Conservation (phyloP, 2,888 invertebrate species). For the Tryphoninae sp. region DNA sequence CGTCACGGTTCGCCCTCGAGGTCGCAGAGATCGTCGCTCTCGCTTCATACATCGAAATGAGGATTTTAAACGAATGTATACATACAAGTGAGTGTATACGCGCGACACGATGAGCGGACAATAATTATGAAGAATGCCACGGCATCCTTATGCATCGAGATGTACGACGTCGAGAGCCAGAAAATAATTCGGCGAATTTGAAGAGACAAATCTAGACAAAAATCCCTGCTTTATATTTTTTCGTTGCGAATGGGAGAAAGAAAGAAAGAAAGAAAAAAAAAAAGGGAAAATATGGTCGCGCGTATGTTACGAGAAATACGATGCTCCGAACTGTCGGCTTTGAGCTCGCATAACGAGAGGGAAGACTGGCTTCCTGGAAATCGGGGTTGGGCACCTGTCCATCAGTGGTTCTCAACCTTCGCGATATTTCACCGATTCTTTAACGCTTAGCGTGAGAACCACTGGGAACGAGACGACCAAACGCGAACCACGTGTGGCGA, state of each 20-base stretch:
- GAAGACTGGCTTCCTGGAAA: slow-evolving; percentile 79
- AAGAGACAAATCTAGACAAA: background rate
- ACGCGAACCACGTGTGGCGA: slow-evolving; percentile 65
- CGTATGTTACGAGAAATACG: slow-evolving; percentile 33
- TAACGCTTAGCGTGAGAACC: slow-evolving; percentile 55
- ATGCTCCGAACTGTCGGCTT: slow-evolving; percentile 54
- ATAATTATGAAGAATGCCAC: slow-evolving; percentile 35
- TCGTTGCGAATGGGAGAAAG: background rate
- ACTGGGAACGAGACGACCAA: slow-evolving; percentile 46
- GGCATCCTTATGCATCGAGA: background rate
- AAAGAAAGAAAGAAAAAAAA: background rate
- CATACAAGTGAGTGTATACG: background rate
- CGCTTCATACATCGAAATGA: slow-evolving; percentile 20
- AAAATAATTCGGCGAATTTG: background rate
- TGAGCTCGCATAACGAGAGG: slow-evolving; percentile 69
- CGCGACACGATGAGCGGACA: slow-evolving; percentile 24
- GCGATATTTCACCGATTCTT: slow-evolving; percentile 1
- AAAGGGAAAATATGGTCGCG: slow-evolving; percentile 3
- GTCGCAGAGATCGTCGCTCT: slow-evolving; percentile 40
- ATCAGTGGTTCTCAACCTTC: slow-evolving; percentile 76
- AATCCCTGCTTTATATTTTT: background rate
- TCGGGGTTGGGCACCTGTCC: slow-evolving; percentile 80
- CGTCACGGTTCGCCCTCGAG: slow-evolving; percentile 52
- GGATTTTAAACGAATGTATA: slow-evolving; percentile 35
- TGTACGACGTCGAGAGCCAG: background rate